These are phyloP conservation scores for Ips nitidus DNA, from an alignment of 1,140 invertebrate genomes.

Conservation along the genomic window DNA sequence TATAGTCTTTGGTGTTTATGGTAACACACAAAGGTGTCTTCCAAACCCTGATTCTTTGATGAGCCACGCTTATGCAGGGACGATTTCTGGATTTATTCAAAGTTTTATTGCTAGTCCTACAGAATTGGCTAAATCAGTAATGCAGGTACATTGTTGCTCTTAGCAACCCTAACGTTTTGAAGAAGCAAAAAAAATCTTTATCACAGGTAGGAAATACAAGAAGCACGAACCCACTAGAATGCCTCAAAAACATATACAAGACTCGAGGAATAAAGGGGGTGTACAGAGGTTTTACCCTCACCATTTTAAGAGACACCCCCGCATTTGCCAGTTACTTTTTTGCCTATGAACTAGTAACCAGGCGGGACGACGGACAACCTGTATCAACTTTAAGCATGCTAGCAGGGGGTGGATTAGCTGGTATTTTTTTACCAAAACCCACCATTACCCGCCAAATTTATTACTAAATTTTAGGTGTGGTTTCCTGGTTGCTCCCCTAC, in stretches of 20 bases:
- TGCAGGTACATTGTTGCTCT: slow-evolving; percentile 61
- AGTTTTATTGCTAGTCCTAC: slow-evolving; percentile 81
- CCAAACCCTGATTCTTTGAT: slow-evolving; percentile 62
- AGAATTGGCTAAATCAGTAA: slow-evolving; percentile 82
- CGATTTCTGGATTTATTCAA: slow-evolving; percentile 73
- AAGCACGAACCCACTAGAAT: slow-evolving; percentile 62
- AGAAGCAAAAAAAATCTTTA: not conserved
- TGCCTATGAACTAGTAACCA: slow-evolving; percentile 72
- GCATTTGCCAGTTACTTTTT: slow-evolving; percentile 72
- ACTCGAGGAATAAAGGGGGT: slow-evolving; percentile 67
- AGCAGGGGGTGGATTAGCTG: slow-evolving; percentile 75
- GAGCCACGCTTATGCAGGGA: slow-evolving; percentile 74
- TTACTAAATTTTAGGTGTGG: slow-evolving; percentile 53
- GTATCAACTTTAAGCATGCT: slow-evolving; percentile 64
- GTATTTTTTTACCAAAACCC: slow-evolving; percentile 5
- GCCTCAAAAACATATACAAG: slow-evolving; percentile 64
- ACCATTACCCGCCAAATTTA: not conserved
- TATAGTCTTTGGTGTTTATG: slow-evolving; percentile 89
- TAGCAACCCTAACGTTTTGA: not conserved
- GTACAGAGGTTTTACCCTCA: slow-evolving; percentile 75
- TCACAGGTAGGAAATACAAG: slow-evolving; percentile 39
- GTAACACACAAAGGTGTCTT: slow-evolving; percentile 68
- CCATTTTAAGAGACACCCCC: slow-evolving; percentile 74
- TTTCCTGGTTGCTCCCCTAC: slow-evolving; percentile 84
- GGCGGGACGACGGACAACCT: slow-evolving; percentile 50